Evolutionary conservation across 2,113 vertebrate genomes (phyloP), one percentile per base, ranked within the genome.

Genomic region (Phodopus roborovskii): DNA sequence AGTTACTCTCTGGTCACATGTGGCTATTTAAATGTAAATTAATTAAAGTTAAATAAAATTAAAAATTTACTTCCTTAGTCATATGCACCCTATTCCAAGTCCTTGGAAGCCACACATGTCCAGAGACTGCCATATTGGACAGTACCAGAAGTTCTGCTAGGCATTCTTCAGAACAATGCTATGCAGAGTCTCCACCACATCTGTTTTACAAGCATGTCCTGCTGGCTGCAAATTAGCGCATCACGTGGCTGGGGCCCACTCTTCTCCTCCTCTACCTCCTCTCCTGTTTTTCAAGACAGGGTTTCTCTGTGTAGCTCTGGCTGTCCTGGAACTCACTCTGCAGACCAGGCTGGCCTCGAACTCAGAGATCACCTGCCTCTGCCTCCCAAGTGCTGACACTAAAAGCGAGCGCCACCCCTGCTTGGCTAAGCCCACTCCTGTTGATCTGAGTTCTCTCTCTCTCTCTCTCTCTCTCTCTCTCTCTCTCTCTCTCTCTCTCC

Each of bases 21-120:
- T 93, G 92, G 88, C 92, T 95, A 33, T 92, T 97, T 93, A 96
- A 94, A 95, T 70, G 89, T 84, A 75, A 73, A 96, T 97, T 62
- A 92, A 89, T 89, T 88, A 91, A 73, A 86, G 96, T 90, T 3
- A 81, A 94, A 62, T 84, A 50, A 92, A 96, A 90, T 90, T 56
- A 70, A 92, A 95, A 92, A 70, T 89, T 94, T 62, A 70, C 77
- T 15, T 78, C 42, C 39, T 19, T 39, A 13, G 19, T 77, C 81
- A 60, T 36, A 48, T 15, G 42, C 22, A 50, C 64, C 73, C 20
- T 45, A 11, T 89, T 90, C 82, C 70, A 70, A 66, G 79, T 19
- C 71, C 70, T 84, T 33, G 22, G 5, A 45, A 74, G 84, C 79
- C 11, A 22, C 88, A 33, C 4, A 12, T 68, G 88, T 75, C 94